A percentile compares a stretch with the other conserved stretches of the same genome.
phyloP scores from a whole-genome alignment of 2,888 invertebrate species.

The Noctua comes region DNA sequence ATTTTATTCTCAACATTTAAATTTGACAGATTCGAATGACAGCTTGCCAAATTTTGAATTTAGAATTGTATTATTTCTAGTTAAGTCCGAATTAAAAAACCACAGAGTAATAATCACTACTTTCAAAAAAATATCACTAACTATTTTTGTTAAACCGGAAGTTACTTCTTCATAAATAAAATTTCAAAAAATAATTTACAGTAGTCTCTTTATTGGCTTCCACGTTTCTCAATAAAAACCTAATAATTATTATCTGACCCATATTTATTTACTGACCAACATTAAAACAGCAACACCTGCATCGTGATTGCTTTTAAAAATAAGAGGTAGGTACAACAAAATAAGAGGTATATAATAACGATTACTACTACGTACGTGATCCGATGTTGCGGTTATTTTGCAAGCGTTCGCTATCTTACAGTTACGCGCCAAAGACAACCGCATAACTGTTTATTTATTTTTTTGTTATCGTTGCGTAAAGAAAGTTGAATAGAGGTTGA shows the following conservation, averaged over 20 bases:
- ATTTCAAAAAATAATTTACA: background rate
- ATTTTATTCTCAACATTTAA: background rate
- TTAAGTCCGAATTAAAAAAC: background rate
- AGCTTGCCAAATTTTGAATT: conserved; percentile 2
- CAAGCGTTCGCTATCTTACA: conserved; percentile 60
- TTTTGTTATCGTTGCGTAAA: conserved; percentile 50
- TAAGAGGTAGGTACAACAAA: conserved; percentile 34
- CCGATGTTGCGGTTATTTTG: conserved; percentile 60
- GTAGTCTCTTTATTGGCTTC: background rate
- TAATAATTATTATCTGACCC: conserved; percentile 8
- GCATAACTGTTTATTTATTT: conserved; percentile 58
- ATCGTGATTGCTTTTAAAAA: conserved; percentile 30
- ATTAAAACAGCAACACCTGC: conserved; percentile 3
- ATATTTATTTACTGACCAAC: conserved; percentile 24
- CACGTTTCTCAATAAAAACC: background rate
- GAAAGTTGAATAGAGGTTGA: conserved; percentile 46
- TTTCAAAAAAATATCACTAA: background rate
- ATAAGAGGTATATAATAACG: conserved; percentile 40
- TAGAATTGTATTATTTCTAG: background rate
- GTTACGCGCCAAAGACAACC: conserved; percentile 56
- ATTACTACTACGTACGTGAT: conserved; percentile 55
- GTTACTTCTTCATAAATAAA: background rate
- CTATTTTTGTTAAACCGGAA: background rate
- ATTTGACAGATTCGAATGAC: background rate
- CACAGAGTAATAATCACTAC: background rate